Conservation (phyloP, 2,888 invertebrate genomes). For the Bedellia somnulentella region DNA sequence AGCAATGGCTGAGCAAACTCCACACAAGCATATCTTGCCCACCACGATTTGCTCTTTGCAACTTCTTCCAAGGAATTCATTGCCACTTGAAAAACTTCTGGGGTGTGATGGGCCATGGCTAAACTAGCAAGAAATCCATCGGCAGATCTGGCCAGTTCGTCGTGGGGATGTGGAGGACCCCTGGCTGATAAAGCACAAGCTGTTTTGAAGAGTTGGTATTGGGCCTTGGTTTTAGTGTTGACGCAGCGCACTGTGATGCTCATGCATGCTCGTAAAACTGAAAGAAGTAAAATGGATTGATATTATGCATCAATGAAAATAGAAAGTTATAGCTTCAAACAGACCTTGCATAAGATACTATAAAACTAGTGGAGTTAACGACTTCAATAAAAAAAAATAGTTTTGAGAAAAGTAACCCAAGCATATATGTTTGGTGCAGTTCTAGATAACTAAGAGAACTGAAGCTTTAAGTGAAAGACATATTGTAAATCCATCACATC, state of each 20-base stretch:
- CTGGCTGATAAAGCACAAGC: constrained; percentile 77
- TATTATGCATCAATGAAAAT: constrained; percentile 7
- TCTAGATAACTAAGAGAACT: too few relatives aligned
- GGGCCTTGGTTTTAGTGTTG: constrained; percentile 46
- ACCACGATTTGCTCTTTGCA: constrained; percentile 63
- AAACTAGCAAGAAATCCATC: constrained; percentile 68
- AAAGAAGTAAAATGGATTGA: too few relatives aligned
- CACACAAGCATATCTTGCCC: constrained; percentile 65
- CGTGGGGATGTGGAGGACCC: constrained; percentile 65
- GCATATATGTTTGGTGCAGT: too few relatives aligned
- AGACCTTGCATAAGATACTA: too few relatives aligned
- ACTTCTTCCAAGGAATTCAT: constrained; percentile 58
- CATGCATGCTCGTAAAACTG: constrained; percentile 37
- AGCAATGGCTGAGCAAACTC: constrained; percentile 72
- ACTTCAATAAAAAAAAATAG: too few relatives aligned
- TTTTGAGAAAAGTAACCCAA: too few relatives aligned
- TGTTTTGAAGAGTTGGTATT: constrained; percentile 62
- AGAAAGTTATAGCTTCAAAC: too few relatives aligned
- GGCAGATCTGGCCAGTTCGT: constrained; percentile 72
- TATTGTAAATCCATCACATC: too few relatives aligned
- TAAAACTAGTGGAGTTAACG: too few relatives aligned
- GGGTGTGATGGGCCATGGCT: constrained; percentile 64
- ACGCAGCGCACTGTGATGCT: constrained; percentile 38
- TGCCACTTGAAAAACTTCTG: constrained; percentile 58
- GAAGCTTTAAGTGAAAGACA: too few relatives aligned